Evolutionary conservation across 2,888 invertebrate species (phyloP).

Genomic region (Lymantria monacha): DNA sequence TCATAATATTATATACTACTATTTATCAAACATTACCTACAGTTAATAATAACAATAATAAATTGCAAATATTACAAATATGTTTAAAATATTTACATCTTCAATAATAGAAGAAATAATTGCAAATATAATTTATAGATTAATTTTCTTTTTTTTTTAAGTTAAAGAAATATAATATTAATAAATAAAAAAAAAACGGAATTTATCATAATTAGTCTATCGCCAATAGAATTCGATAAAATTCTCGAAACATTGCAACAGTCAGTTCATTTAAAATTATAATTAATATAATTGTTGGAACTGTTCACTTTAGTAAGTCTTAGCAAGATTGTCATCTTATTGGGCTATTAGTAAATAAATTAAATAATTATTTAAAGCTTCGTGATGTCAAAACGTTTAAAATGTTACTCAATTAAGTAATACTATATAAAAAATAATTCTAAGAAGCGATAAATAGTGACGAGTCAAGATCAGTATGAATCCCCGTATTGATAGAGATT

Average conservation of each 20-base stretch:
- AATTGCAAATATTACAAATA: conserved; percentile 73
- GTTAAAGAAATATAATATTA: conserved; percentile 23
- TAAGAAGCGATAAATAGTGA: conserved; percentile 35
- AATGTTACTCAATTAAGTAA: conserved; percentile 27
- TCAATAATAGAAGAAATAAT: conserved; percentile 51
- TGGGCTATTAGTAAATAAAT: conserved; percentile 48
- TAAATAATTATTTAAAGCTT: conserved; percentile 55
- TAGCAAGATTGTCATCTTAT: conserved; percentile 48
- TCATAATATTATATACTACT: conserved; percentile 68
- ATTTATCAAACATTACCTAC: conserved; percentile 64
- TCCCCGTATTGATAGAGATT: conserved; percentile 40
- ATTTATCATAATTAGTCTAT: conserved; percentile 29
- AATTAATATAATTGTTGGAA: conserved; percentile 34
- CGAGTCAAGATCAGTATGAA: conserved; percentile 39
- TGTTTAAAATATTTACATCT: conserved; percentile 80
- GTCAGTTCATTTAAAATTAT: conserved; percentile 36
- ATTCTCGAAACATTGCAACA: conserved; percentile 24
- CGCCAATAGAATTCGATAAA: conserved; percentile 26
- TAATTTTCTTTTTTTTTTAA: conserved; percentile 7
- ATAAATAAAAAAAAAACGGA: conserved; percentile 19
- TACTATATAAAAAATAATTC: conserved; percentile 18
- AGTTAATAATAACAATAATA: conserved; percentile 66
- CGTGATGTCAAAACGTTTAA: conserved; percentile 34
- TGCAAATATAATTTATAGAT: conserved; percentile 23
- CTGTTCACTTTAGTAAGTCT: conserved; percentile 13